Base-by-base conservation (phyloP, 2,888 invertebrate genomes). In the Cynaeus angustus region DNA sequence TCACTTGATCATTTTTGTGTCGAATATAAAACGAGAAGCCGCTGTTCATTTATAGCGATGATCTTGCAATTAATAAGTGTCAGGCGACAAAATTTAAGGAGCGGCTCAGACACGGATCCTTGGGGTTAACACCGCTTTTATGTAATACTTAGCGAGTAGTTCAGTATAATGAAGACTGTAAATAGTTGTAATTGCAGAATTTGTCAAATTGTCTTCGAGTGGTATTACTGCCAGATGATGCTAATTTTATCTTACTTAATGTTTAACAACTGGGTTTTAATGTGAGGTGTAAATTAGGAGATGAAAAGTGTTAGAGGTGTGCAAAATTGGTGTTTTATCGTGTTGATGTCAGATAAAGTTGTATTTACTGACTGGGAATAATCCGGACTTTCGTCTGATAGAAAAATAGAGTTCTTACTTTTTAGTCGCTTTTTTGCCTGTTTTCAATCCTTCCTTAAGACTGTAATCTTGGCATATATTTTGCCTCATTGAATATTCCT, bases 1-100 rank as follows among this genome's bases (percentile, higher is more conserved):
- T 16, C 48, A 26, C 28, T 50, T 26, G 48, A 50, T 50, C 48
- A 50, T 21, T 50, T 46, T 50, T 50, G 21, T 50, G 13, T 50
- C 48, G 48, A 50, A 50, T 28, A 46, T 16, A 46, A 46, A 46
- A 43, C 46, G 46, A 16, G 48, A 3, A n/a, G 26, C 26, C 48
- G 21, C 1, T 10, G 26, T 21, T 26, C 48, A 50, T 50, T 50
- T 50, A 50, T 50, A 50, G 48, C 48, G 48, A 50, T 50, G 48
- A 50, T 50, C 26, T 50, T 50, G 28, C 48, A 26, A 50, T 50
- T 28, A 50, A 28, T 28, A 28, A 50, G 48, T 28, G 46, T 46
- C 48, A 13, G 12, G 28, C 5, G 14, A 16, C 16, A 43, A 43
- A 46, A 46, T 13, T 28, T 28, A 50, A 50, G 48, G 28, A 50